Evolutionary conservation across 1,140 invertebrate genomes (phyloP).

Genomic region (Drosophila gunungcola): DNA sequence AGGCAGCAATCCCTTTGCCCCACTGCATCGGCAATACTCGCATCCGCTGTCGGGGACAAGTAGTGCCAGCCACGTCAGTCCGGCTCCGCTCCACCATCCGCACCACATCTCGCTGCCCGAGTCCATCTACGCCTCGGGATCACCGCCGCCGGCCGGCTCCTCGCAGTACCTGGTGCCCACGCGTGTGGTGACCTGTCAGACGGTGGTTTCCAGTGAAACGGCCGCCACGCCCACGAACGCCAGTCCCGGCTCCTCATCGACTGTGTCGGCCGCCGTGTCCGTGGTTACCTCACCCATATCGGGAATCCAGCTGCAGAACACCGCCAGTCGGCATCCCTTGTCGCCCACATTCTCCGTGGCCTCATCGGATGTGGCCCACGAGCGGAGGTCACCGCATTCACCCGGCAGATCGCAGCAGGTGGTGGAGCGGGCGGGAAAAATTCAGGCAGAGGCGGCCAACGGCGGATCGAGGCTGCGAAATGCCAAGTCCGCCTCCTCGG

Average conservation of each 20-base stretch:
- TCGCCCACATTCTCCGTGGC: slow-evolving; percentile 66
- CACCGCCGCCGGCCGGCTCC: slow-evolving; percentile 78
- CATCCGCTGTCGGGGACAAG: slow-evolving; percentile 74
- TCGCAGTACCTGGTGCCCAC: slow-evolving; percentile 81
- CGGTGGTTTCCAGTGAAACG: slow-evolving; percentile 61
- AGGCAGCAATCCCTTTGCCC: slow-evolving; percentile 76
- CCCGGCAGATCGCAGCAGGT: slow-evolving; percentile 29
- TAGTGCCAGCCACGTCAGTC: slow-evolving; percentile 63
- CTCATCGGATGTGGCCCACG: slow-evolving; percentile 55
- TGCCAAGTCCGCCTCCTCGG: slow-evolving; percentile 69
- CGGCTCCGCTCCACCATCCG: slow-evolving; percentile 70
- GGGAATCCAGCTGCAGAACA: slow-evolving; percentile 32
- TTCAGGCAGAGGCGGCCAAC: slow-evolving; percentile 44
- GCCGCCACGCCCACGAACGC: slow-evolving; percentile 66
- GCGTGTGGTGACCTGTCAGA: slow-evolving; percentile 53
- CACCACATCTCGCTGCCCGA: slow-evolving; percentile 82
- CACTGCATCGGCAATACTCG: slow-evolving; percentile 86
- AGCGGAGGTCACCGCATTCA: slow-evolving; percentile 68
- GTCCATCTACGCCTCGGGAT: slow-evolving; percentile 80
- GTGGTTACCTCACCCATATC: slow-evolving; percentile 68
- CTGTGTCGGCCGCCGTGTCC: slow-evolving; percentile 50
- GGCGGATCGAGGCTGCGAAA: slow-evolving; percentile 59
- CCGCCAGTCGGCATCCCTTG: slow-evolving; percentile 53
- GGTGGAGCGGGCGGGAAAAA: slow-evolving; percentile 30
- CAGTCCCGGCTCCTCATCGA: slow-evolving; percentile 36